phyloP scores from a whole-genome alignment of 1,140 invertebrate species.

The Drosophila bipectinata region DNA sequence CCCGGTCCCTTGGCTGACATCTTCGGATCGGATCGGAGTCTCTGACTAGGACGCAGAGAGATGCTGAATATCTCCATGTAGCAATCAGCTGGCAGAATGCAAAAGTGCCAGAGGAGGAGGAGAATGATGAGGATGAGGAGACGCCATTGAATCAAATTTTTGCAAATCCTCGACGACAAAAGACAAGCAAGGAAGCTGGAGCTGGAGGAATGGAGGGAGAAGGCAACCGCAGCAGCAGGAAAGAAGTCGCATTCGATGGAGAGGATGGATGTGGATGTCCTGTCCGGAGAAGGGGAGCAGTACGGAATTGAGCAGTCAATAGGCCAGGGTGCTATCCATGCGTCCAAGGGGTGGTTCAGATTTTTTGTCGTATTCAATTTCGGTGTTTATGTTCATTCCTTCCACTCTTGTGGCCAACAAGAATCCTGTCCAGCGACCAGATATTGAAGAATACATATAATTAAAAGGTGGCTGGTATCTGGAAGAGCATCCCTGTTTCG shows the following conservation, averaged over 20 bases:
- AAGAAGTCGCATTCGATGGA: conserved; percentile 26
- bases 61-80: conserved; percentile 77
- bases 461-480: no score
- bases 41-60: conserved; percentile 29
- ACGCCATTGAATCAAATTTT: conserved; percentile 75
- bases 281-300: not conserved
- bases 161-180: conserved; percentile 72
- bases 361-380: conserved; percentile 80
- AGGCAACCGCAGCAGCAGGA: not conserved
- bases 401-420: not conserved
- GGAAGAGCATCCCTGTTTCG: conserved; percentile 43
- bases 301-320: conserved; percentile 34
- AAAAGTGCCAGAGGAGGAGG: conserved; percentile 2
- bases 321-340: conserved; percentile 42
- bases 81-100: conserved; percentile 61
- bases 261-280: conserved; percentile 15
- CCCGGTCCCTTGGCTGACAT: conserved; percentile 33
- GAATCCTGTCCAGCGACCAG: not conserved
- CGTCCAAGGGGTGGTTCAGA: conserved; percentile 71
- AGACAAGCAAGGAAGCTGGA: conserved; percentile 32
- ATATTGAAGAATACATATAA: no score
- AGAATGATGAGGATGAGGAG: not conserved
- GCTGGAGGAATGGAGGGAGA: conserved; percentile 16
- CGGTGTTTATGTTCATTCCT: conserved; percentile 54
- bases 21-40: conserved; percentile 25